These are phyloP conservation scores for Andricus quercusramuli DNA, from an alignment of 2,888 invertebrate genomes.

Conservation along the genomic window DNA sequence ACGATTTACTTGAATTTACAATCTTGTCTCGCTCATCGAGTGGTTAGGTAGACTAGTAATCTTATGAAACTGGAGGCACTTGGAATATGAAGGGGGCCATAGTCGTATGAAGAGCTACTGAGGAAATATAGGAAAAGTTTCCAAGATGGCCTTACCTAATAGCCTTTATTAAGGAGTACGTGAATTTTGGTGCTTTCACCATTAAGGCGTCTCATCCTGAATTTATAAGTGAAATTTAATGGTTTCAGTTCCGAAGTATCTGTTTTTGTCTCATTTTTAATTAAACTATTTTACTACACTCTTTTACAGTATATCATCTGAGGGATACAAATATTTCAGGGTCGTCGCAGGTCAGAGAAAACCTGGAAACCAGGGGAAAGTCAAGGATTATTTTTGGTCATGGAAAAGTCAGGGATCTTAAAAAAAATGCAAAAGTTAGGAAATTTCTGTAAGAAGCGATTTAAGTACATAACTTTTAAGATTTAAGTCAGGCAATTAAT, in stretches of 20 bases:
- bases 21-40: conserved; percentile 40
- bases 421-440: too few species aligned
- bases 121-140: conserved; percentile 41
- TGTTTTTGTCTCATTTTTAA: too few species aligned
- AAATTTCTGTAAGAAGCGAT: too few species aligned
- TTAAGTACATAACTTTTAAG: too few species aligned
- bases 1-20: conserved; percentile 40
- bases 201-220: conserved; percentile 20
- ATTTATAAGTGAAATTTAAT: conserved; percentile 23
- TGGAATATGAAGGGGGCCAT: conserved; percentile 22
- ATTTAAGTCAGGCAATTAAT: too few species aligned
- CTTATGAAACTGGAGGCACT: conserved; percentile 40
- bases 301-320: too few species aligned
- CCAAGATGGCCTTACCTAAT: conserved; percentile 29
- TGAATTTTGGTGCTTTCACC: conserved; percentile 26
- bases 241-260: not conserved
- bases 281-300: too few species aligned
- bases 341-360: too few species aligned
- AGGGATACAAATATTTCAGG: too few species aligned
- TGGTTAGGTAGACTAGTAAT: conserved; percentile 32
- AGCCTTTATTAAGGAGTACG: conserved; percentile 18
- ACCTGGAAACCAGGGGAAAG: too few species aligned
- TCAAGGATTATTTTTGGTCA: too few species aligned
- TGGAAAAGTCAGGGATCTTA: too few species aligned
- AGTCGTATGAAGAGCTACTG: conserved; percentile 20